Evolutionary conservation across 2,797 vertebrate genomes (phyloP).

Genomic region (Halcyon badia): DNA sequence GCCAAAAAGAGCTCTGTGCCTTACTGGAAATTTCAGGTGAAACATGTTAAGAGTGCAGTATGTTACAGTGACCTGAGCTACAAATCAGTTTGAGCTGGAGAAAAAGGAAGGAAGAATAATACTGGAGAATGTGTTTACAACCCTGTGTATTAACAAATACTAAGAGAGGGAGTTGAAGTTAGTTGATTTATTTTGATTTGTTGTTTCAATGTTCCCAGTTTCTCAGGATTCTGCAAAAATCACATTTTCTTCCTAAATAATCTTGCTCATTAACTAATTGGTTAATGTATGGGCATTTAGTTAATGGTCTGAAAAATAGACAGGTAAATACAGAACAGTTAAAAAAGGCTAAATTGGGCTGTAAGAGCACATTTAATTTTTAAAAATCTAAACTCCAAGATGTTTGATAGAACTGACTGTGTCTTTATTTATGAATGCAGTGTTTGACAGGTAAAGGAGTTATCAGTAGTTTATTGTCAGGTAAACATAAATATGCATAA

Average conservation of each 20-base stretch:
- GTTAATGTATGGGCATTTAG: not conserved
- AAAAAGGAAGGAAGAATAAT: not conserved
- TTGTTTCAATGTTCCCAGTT: not conserved
- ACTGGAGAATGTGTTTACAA: not conserved
- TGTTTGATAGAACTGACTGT: not conserved
- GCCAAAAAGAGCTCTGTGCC: not conserved
- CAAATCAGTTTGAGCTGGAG: constrained; percentile 35
- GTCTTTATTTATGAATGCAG: not conserved
- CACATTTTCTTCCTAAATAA: not conserved
- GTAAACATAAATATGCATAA: not conserved
- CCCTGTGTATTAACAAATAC: not conserved
- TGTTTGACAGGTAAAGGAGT: not conserved
- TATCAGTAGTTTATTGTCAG: not conserved
- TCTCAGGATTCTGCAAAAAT: not conserved
- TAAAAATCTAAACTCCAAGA: not conserved
- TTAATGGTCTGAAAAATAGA: not conserved
- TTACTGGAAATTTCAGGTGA: constrained; percentile 36
- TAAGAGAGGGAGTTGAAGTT: not conserved
- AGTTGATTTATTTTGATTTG: not conserved
- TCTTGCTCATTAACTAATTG: not conserved
- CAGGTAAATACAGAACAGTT: not conserved
- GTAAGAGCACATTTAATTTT: not conserved
- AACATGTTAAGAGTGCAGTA: not conserved
- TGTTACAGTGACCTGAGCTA: not conserved
- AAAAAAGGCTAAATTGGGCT: not conserved